Evolutionary conservation across 2,113 vertebrate genomes (phyloP), one percentile per base, ranked within the genome.

Genomic region (Salminus brasiliensis): DNA sequence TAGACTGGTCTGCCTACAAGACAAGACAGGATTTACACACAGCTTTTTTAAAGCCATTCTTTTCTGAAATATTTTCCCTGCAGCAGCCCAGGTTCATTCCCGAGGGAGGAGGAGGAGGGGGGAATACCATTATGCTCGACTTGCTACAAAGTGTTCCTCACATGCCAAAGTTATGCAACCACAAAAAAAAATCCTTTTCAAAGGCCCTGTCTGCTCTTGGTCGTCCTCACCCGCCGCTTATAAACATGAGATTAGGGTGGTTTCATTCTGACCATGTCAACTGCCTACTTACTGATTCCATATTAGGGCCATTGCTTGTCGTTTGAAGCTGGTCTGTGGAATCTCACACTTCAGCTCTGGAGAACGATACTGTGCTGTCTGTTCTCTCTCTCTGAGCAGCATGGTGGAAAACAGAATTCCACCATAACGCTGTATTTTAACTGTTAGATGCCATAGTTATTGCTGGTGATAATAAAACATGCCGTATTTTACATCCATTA

Each of bases 91-190:
- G 1, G 25, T 49, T 69, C 25, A 36, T 65, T 59, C 34, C 16
- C 53, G 21, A 23, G 45, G 34, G 23, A 71, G 41, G 45, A 34
- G 43, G 11, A 73, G 21, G 49, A 75, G 43, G 43, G 11, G 69
- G 21, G 49, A 75, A 78, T 49, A 8, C n/a, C 55, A 30, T 34
- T 39, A 43, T 34, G 43, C 13, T 57, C 3, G 13, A 9, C 29
- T 52, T 23, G 27, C 32, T 57, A n/a, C 67, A 36, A 23, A 45
- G 16, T 67, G 15, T 49, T 63, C 69, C 36, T 39, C 29, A 45
- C 47, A 39, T 67, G 18, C 23, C 21, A 57, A 12, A 23, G 52
- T 83, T 69, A 76, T 59, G 62, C 60, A 84, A 84, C 43, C 66
- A 32, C 49, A 36, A 55, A 36, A 47, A 82, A 76, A 68, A 65